A percentile compares a stretch with the other conserved stretches of the same genome.
These are phyloP conservation scores for Zaprionus lachaisei DNA, from an alignment of 1,140 invertebrate species.

Conservation along the genomic window DNA sequence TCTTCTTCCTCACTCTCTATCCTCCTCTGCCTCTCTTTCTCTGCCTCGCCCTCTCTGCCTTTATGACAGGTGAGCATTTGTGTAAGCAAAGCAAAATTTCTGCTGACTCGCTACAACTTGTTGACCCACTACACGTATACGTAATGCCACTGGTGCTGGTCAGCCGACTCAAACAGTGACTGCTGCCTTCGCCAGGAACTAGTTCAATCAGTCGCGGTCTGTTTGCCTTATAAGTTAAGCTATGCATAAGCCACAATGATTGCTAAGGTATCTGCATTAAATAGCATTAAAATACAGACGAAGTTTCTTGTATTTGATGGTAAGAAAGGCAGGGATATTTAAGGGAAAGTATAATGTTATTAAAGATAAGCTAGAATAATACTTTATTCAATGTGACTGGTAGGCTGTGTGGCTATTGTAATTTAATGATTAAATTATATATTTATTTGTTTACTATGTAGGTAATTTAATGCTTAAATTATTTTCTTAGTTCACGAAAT, in stretches of 20 bases:
- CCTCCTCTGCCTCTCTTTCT: conserved; percentile 24
- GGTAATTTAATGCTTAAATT: too few relatives aligned
- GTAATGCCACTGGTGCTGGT: conserved; percentile 31
- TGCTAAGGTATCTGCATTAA: neutral
- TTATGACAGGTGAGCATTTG: conserved; percentile 73
- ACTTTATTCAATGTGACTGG: neutral
- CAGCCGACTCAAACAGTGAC: conserved; percentile 12
- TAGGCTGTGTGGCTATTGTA: too few relatives aligned
- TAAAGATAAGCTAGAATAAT: neutral
- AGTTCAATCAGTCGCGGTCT: conserved; percentile 15
- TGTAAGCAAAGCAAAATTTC: conserved; percentile 62
- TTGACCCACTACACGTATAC: conserved; percentile 52
- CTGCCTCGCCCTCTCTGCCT: conserved; percentile 10
- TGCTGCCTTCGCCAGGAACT: conserved; percentile 3
- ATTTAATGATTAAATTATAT: too few relatives aligned
- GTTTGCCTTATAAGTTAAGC: neutral
- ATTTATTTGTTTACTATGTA: too few relatives aligned
- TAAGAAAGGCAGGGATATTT: neutral
- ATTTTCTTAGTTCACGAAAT: neutral
- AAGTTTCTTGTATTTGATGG: neutral
- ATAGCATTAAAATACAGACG: neutral
- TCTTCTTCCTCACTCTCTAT: neutral
- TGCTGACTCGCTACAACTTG: conserved; percentile 63
- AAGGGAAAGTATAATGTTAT: neutral
- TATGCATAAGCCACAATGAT: neutral